Percentiles rank a stretch among this genome's conserved stretches.
Conservation (phyloP, 1,140 invertebrate genomes). For the Macrotrachela quadricornifera region DNA sequence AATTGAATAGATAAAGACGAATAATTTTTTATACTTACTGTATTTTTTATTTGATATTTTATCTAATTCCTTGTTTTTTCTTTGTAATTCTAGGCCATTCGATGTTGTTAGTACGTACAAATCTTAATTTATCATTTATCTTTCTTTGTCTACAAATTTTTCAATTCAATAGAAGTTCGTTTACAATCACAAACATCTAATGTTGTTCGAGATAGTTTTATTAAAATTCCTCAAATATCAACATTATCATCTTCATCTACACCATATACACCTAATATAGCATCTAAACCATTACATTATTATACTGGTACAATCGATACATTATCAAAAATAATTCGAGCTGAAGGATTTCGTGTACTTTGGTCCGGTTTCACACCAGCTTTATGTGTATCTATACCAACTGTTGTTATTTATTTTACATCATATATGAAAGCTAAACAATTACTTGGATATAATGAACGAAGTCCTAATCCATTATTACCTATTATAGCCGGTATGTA, state of each 20-base stretch:
- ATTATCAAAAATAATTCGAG: conserved; percentile 3
- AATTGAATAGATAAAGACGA: too few species aligned
- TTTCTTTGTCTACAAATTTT: background rate
- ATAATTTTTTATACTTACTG: background rate
- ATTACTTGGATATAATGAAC: conserved; percentile 4
- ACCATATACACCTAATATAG: background rate
- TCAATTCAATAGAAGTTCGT: background rate
- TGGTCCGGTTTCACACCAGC: conserved; percentile 6
- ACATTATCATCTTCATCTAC: background rate
- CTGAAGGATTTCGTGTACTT: conserved; percentile 2
- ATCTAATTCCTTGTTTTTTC: background rate
- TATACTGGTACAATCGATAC: background rate
- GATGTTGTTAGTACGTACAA: too few species aligned
- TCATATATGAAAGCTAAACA: background rate
- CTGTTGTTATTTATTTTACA: conserved; percentile 6
- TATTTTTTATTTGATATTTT: background rate
- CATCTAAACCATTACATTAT: background rate
- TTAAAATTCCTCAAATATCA: background rate
- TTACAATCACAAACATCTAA: background rate
- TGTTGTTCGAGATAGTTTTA: background rate
- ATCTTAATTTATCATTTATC: background rate
- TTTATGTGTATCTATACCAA: conserved; percentile 2
- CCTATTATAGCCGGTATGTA: background rate
- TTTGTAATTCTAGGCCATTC: too few species aligned
- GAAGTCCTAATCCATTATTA: conserved; percentile 3